phyloP scores from a whole-genome alignment of 2,113 vertebrate genomes.

The Nanorana parkeri region DNA sequence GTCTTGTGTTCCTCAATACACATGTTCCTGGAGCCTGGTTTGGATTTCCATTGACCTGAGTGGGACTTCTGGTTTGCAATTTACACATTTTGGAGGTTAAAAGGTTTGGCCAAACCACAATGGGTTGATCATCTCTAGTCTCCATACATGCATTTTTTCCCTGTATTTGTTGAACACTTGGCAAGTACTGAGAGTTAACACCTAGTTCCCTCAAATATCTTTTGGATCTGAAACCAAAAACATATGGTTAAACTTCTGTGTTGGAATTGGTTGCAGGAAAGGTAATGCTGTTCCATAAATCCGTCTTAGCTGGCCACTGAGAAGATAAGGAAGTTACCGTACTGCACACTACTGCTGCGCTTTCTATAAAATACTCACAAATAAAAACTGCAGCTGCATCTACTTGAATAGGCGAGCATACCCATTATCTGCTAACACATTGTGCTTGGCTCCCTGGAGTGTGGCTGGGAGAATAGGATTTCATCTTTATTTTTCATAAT shows the following conservation, averaged over 20 bases:
- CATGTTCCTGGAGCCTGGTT: too few species aligned
- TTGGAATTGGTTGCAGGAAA: slow-evolving; percentile 9
- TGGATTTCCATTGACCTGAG: too few species aligned
- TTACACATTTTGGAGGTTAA: too few species aligned
- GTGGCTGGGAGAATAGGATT: background rate
- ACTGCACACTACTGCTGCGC: background rate
- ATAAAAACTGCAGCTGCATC: slow-evolving; percentile 10
- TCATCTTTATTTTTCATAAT: slow-evolving; percentile 23
- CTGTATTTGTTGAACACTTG: too few species aligned
- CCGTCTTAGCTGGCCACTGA: background rate
- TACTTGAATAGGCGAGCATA: background rate
- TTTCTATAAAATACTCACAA: slow-evolving; percentile 16
- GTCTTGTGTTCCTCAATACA: too few species aligned
- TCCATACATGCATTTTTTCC: too few species aligned
- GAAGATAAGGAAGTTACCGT: slow-evolving; percentile 23
- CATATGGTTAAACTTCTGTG: background rate
- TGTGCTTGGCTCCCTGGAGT: slow-evolving; percentile 24
- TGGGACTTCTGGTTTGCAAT: too few species aligned
- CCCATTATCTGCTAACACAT: slow-evolving; percentile 15
- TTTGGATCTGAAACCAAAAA: too few species aligned
- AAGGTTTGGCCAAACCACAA: too few species aligned
- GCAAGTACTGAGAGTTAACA: too few species aligned
- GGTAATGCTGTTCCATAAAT: slow-evolving; percentile 16
- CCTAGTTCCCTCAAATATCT: too few species aligned
- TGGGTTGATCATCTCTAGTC: too few species aligned